Percentiles rank a stretch among this genome's conserved stretches.
phyloP scores from a whole-genome alignment of 2,113 vertebrate genomes.

The Odocoileus virginianus region DNA sequence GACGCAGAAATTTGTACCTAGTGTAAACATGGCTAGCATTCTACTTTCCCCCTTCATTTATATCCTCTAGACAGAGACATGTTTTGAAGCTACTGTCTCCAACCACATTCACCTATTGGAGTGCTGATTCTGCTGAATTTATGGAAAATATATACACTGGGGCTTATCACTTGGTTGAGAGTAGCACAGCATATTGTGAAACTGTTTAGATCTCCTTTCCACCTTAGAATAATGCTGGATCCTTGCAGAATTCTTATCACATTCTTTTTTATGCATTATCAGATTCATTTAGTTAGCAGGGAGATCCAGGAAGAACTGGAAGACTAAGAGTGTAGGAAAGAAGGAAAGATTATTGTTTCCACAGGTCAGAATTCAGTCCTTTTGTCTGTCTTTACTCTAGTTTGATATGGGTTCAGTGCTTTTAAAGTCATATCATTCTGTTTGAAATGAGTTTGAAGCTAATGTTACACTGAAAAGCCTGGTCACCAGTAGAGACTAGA shows the following conservation, averaged over 20 bases:
- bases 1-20: background rate
- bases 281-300: background rate
- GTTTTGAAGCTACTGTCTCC: background rate
- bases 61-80: background rate
- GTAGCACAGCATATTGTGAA: background rate
- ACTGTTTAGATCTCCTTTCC: background rate
- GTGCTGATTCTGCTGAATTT: constrained; percentile 35
- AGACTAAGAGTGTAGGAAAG: background rate
- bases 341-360: constrained; percentile 25
- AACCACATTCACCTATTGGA: background rate
- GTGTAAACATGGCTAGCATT: background rate
- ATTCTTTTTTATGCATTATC: background rate
- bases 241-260: background rate
- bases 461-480: constrained; percentile 30
- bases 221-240: background rate
- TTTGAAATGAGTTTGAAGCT: constrained; percentile 54
- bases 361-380: background rate
- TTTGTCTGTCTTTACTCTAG: constrained; percentile 9
- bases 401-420: constrained; percentile 2
- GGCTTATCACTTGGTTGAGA: background rate
- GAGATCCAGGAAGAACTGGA: background rate
- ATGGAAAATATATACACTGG: background rate
- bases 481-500: background rate
- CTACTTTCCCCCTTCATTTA: background rate
- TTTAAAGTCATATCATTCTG: constrained; percentile 32